phyloP scores from a whole-genome alignment of 2,888 invertebrate genomes.

The Sinelater perroti region DNA sequence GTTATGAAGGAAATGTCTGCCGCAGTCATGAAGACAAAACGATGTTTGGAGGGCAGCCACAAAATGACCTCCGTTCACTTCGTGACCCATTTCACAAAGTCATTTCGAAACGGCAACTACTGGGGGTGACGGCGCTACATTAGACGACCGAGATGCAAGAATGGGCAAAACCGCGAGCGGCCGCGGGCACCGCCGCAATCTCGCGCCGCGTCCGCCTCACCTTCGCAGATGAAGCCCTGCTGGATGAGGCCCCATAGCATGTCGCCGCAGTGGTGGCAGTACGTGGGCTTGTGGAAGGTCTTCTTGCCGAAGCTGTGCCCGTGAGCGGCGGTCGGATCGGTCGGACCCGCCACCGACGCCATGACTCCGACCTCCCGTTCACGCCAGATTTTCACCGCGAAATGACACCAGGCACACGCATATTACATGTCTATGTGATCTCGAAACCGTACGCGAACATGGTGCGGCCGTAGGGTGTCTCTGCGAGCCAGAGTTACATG shows the following conservation, averaged over 20 bases:
- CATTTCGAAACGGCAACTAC: too few species aligned
- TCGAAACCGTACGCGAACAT: constrained; percentile 68
- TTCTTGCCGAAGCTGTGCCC: constrained; percentile 99
- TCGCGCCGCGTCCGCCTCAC: constrained; percentile 66
- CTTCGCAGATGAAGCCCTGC: constrained; percentile 99
- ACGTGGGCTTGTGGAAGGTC: constrained; percentile 99
- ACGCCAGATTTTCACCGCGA: constrained; percentile 71
- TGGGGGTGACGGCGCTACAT: too few species aligned
- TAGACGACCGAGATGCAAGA: too few species aligned
- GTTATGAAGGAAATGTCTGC: too few species aligned
- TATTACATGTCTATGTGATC: constrained; percentile 68
- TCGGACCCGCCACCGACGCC: constrained; percentile 64
- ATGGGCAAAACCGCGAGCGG: too few species aligned
- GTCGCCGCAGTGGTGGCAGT: constrained; percentile 99
- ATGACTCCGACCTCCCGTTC: constrained; percentile 68
- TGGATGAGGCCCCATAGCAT: constrained; percentile 99
- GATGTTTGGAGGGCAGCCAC: constrained; percentile 10
- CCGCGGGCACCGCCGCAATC: neutral
- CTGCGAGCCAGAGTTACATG: constrained; percentile 57
- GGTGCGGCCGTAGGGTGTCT: constrained; percentile 61
- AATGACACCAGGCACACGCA: constrained; percentile 61
- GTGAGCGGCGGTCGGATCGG: constrained; percentile 70
- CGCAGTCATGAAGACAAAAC: constrained; percentile 14
- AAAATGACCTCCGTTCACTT: constrained; percentile 27
- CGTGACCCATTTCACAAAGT: constrained; percentile 36